These are phyloP conservation scores for Ianthella basta DNA, from an alignment of 37 sponge, comb jelly and placozoan genomes.

Conservation along the genomic window DNA sequence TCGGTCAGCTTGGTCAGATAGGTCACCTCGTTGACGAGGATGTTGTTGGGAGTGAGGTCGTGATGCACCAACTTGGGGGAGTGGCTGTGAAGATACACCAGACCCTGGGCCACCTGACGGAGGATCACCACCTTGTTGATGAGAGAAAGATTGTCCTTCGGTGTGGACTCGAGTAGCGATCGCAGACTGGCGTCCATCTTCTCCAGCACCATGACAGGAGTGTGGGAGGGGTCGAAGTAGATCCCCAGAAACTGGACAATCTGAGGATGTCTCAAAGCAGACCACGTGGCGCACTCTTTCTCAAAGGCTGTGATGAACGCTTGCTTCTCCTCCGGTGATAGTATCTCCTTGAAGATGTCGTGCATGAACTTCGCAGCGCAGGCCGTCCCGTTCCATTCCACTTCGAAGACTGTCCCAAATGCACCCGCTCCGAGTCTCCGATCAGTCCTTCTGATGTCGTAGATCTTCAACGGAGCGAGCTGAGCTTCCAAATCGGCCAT, in stretches of 20 bases:
- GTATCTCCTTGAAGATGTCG: background rate
- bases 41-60: background rate
- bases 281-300: background rate
- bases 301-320: background rate
- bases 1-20: background rate
- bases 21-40: background rate
- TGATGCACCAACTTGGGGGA: background rate
- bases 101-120: background rate
- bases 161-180: background rate
- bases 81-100: background rate
- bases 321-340: background rate
- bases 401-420: background rate
- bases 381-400: background rate
- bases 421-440: background rate
- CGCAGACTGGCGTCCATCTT: constrained; percentile 1
- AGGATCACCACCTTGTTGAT: background rate
- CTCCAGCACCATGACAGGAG: background rate
- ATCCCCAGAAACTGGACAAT: background rate
- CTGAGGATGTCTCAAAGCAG: background rate
- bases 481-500: too few species aligned
- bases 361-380: constrained; percentile 3
- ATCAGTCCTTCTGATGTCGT: too few species aligned
- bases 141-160: background rate
- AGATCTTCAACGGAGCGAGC: too few species aligned
- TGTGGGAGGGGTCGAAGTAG: background rate